phyloP scores from a whole-genome alignment of 1,140 invertebrate species.

The Piezodorus guildinii region DNA sequence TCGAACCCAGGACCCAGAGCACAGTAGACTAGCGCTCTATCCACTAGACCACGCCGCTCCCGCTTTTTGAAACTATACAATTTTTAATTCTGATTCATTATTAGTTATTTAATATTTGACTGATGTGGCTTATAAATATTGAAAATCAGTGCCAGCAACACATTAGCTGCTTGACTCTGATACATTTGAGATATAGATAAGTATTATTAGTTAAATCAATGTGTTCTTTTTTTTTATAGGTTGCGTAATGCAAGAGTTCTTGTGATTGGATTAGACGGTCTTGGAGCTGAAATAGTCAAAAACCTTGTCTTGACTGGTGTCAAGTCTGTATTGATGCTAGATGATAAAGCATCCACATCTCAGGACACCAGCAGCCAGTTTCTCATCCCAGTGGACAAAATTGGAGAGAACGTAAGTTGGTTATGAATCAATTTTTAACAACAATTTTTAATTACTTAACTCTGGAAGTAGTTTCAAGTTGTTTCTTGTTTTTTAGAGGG shows the following conservation, averaged over 20 bases:
- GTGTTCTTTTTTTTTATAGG: constrained; percentile 41
- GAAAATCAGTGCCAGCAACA: too few species aligned
- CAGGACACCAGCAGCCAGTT: constrained; percentile 72
- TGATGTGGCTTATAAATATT: too few species aligned
- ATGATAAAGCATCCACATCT: constrained; percentile 58
- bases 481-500: constrained; percentile 48
- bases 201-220: too few species aligned
- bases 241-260: constrained; percentile 75
- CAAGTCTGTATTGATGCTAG: constrained; percentile 77
- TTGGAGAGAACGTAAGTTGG: constrained; percentile 55
- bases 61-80: too few species aligned
- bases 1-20: too few species aligned
- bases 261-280: constrained; percentile 75
- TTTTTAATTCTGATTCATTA: too few species aligned
- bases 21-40: too few species aligned
- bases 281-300: constrained; percentile 92
- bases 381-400: constrained; percentile 48
- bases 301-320: constrained; percentile 92
- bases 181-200: too few species aligned
- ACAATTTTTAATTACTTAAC: neutral
- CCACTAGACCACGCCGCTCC: too few species aligned
- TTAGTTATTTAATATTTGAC: too few species aligned
- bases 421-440: neutral
- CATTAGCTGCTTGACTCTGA: too few species aligned
- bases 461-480: neutral